Conservation (phyloP, 2,113 vertebrate species). For the Hymenochirus boettgeri region DNA sequence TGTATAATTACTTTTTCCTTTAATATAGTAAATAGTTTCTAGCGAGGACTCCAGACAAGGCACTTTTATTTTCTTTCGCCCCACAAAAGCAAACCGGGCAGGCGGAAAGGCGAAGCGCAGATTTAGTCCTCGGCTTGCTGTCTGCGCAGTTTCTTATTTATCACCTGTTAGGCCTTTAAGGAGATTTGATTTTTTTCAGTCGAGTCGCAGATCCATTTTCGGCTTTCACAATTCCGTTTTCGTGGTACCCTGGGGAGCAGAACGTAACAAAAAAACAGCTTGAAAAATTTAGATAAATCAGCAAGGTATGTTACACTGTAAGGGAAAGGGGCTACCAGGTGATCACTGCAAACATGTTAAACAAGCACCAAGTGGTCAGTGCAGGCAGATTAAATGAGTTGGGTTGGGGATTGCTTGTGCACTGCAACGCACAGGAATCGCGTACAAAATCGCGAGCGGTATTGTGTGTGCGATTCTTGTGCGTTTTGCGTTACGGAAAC, state of each 20-base stretch:
- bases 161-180: constrained; percentile 60
- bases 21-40: constrained; percentile 32
- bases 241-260: constrained; percentile 71
- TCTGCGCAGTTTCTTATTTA: constrained; percentile 26
- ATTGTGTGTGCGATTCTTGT: no score
- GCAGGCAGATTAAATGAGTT: no score
- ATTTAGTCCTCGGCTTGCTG: accelerated
- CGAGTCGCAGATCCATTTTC: constrained; percentile 89
- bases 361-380: no score
- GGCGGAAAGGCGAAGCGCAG: constrained; percentile 14
- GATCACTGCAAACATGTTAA: no score
- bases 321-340: no score
- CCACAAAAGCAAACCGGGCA: neutral
- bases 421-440: no score
- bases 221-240: constrained; percentile 86
- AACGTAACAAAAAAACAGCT: no score
- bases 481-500: no score
- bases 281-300: no score
- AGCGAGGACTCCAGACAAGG: constrained; percentile 23
- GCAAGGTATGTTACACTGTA: no score
- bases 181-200: constrained; percentile 90
- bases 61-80: constrained; percentile 29
- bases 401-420: no score
- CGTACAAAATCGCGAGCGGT: no score
- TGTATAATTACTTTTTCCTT: neutral